A percentile compares a stretch with the other conserved stretches of the same genome.
Evolutionary conservation across 1,140 invertebrate species (phyloP).

Genomic region (Nylanderia fulva): DNA sequence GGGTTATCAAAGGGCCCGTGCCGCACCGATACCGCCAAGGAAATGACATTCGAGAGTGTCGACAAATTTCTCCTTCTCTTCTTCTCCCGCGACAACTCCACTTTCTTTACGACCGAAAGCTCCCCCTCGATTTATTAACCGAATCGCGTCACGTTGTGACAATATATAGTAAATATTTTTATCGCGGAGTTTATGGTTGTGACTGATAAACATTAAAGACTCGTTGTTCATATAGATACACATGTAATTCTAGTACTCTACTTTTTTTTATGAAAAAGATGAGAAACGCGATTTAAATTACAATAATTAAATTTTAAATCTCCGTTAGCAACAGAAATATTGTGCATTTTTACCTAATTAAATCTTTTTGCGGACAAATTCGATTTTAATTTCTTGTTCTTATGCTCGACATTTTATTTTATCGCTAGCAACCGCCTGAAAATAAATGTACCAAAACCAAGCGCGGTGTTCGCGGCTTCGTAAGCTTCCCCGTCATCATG

Average conservation of each 20-base stretch:
- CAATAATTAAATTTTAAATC: background rate
- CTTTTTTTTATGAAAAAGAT: background rate
- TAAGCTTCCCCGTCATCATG: constrained; percentile 31
- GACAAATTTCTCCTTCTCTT: constrained; percentile 43
- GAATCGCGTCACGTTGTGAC: background rate
- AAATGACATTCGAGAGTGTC: constrained; percentile 65
- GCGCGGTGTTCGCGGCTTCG: background rate
- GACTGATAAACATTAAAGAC: constrained; percentile 14
- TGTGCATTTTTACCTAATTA: background rate
- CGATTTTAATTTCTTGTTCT: background rate
- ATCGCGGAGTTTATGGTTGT: background rate
- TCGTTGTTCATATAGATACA: background rate
- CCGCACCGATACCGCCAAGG: constrained; percentile 50
- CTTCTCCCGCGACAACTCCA: constrained; percentile 31
- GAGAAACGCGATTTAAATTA: background rate
- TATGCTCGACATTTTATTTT: background rate
- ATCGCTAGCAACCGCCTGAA: background rate
- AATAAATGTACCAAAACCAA: background rate
- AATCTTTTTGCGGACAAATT: background rate
- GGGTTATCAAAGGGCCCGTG: constrained; percentile 63
- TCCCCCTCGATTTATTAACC: constrained; percentile 35
- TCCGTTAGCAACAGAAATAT: background rate
- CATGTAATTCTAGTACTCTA: background rate
- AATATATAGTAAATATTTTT: background rate
- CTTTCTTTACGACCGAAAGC: constrained; percentile 46